These are phyloP conservation scores for Tuberolachnus salignus DNA, from an alignment of 2,888 invertebrate genomes.

Conservation along the genomic window DNA sequence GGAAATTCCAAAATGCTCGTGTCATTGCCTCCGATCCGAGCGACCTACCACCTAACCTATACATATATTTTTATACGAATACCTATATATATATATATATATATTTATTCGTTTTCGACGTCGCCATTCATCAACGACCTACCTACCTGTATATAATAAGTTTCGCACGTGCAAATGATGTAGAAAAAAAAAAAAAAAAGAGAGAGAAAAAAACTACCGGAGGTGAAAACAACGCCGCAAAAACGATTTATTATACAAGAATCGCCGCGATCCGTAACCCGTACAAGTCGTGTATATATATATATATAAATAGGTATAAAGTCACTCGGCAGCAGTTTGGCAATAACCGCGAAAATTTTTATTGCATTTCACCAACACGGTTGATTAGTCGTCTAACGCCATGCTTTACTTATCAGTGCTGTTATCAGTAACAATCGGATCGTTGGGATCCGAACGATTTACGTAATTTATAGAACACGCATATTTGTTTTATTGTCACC, in stretches of 20 bases:
- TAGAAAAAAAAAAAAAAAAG: no score
- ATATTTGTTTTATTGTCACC: no score
- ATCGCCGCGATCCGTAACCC: constrained; percentile 36
- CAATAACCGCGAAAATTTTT: constrained; percentile 12
- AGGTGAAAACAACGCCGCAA: constrained; percentile 24
- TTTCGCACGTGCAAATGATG: constrained; percentile 16
- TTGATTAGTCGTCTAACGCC: no score
- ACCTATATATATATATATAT: neutral
- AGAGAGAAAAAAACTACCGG: constrained; percentile 22
- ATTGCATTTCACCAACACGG: constrained; percentile 8
- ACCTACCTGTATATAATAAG: no score
- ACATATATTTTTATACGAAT: neutral
- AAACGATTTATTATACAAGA: constrained; percentile 14
- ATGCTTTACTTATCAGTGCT: no score
- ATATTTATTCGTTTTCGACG: neutral
- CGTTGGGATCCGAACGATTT: no score
- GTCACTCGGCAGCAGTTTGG: neutral
- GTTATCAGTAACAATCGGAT: no score
- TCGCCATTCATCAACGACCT: constrained; percentile 35
- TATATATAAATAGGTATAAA: neutral
- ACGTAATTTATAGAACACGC: no score
- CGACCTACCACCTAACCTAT: neutral
- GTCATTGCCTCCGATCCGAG: constrained; percentile 19
- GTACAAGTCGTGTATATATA: no score
- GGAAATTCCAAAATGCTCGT: neutral